These are phyloP conservation scores for Bacillus rossius DNA, from an alignment of 1,140 invertebrate genomes.

Conservation along the genomic window DNA sequence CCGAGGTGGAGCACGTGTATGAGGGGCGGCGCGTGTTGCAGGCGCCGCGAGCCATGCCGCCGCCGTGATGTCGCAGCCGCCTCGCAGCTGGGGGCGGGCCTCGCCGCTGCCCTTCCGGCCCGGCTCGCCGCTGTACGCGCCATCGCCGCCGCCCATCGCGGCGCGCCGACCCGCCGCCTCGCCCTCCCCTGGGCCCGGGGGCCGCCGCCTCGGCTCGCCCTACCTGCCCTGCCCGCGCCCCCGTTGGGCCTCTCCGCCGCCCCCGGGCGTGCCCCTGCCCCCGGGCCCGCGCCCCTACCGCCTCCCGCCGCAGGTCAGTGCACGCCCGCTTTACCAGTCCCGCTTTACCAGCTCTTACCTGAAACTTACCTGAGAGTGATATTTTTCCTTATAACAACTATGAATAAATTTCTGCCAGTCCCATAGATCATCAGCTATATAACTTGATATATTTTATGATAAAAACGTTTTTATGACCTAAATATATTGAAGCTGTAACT, in stretches of 20 bases:
- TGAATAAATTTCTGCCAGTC: too few species aligned
- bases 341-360: too few species aligned
- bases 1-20: too few species aligned
- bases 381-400: too few species aligned
- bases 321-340: constrained; percentile 5
- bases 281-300: constrained; percentile 40
- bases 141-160: constrained; percentile 26
- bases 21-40: too few species aligned
- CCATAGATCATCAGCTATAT: too few species aligned
- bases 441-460: too few species aligned
- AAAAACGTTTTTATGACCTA: too few species aligned
- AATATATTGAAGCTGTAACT: too few species aligned
- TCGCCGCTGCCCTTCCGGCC: constrained; percentile 21
- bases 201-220: constrained; percentile 36
- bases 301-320: constrained; percentile 20
- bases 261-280: constrained; percentile 40
- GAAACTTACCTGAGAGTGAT: too few species aligned
- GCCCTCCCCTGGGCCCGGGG: constrained; percentile 41
- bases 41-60: neutral
- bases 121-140: constrained; percentile 20
- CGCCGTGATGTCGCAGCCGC: constrained; percentile 11
- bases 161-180: constrained; percentile 20
- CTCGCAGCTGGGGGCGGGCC: constrained; percentile 20
- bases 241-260: constrained; percentile 50
- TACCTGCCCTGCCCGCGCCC: constrained; percentile 55